Percentiles rank a stretch among this genome's conserved stretches.
Conservation (phyloP, 2,797 vertebrate species). For the Antennarius maculatus region DNA sequence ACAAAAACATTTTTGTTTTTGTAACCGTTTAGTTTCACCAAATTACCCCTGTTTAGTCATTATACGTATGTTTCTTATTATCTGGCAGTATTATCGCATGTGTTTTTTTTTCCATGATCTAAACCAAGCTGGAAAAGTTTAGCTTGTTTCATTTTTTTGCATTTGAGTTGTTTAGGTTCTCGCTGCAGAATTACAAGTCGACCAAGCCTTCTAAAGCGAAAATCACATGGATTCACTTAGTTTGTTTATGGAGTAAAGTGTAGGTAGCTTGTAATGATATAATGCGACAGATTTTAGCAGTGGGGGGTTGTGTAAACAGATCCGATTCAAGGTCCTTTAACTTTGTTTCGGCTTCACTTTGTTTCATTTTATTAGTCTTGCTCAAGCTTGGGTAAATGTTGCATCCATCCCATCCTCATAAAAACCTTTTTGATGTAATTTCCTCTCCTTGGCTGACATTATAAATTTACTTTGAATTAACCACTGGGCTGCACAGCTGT, state of each 20-base stretch:
- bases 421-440: conserved; percentile 20
- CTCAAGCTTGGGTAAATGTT: conserved; percentile 13
- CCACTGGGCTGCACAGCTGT: background rate
- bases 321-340: conserved; percentile 3
- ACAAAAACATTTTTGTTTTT: conserved; percentile 17
- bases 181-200: conserved; percentile 35
- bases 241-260: conserved; percentile 42
- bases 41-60: conserved; percentile 12
- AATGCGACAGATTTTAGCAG: conserved; percentile 23
- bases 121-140: conserved; percentile 30
- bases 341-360: conserved; percentile 4
- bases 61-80: conserved; percentile 13
- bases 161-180: conserved; percentile 40
- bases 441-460: background rate
- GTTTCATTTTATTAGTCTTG: conserved; percentile 13
- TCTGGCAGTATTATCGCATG: conserved; percentile 9
- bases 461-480: conserved; percentile 13
- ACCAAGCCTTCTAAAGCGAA: conserved; percentile 35
- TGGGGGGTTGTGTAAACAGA: conserved; percentile 26
- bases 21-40: conserved; percentile 35
- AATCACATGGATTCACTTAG: conserved; percentile 48
- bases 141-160: conserved; percentile 39
- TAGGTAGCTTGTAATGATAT: conserved; percentile 30
- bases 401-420: conserved; percentile 8
- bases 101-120: conserved; percentile 25